Conservation (phyloP, 30 jellyfish, hydroid and myxozoan genomes). For the Hydractinia symbiolongicarpus region DNA sequence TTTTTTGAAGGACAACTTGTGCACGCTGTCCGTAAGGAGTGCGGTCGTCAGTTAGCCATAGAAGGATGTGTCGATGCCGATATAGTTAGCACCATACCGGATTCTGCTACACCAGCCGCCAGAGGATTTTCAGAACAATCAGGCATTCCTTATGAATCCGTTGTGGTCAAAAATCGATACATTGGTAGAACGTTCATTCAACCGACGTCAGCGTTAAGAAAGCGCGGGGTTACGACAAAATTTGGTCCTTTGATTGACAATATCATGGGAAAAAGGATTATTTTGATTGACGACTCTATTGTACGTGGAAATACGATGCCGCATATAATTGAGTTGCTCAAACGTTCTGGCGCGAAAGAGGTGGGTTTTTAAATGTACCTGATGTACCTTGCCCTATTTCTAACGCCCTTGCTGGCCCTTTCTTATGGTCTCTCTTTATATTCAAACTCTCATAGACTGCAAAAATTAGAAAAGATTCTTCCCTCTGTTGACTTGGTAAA, state of each 20-base stretch:
- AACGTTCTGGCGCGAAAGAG: constrained; percentile 88
- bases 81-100: constrained; percentile 91
- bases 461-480: background rate
- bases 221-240: constrained; percentile 76
- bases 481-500: too few species aligned
- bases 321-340: constrained; percentile 60
- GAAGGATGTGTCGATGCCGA: constrained; percentile 89
- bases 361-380: constrained; percentile 24
- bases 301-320: constrained; percentile 93
- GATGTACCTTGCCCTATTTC: background rate
- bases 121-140: constrained; percentile 75
- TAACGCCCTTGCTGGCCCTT: background rate
- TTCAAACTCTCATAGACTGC: too few species aligned
- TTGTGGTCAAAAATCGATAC: constrained; percentile 80
- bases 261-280: constrained; percentile 61
- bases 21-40: constrained; percentile 64
- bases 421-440: background rate
- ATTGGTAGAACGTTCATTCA: constrained; percentile 91
- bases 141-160: constrained; percentile 78
- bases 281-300: constrained; percentile 76
- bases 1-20: constrained; percentile 80
- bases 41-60: constrained; percentile 79
- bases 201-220: constrained; percentile 60
- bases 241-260: constrained; percentile 73
- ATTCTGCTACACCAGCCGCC: constrained; percentile 90